Evolutionary conservation across 1,140 invertebrate genomes (phyloP).

Genomic region (Diorhabda sublineata): DNA sequence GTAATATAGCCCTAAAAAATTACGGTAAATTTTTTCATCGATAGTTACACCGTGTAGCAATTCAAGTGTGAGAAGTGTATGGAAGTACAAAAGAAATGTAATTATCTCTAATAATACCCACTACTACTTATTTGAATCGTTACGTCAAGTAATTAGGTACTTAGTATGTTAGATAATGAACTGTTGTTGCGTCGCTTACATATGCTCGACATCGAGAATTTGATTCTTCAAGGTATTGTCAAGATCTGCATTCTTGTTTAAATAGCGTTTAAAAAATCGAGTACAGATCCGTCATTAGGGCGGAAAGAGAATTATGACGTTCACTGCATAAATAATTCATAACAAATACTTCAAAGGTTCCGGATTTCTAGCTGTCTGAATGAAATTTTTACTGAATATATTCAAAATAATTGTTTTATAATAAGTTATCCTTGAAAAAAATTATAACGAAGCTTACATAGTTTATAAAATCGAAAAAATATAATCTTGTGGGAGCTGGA

Average conservation of each 20-base stretch:
- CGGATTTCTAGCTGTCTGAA: too few relatives aligned
- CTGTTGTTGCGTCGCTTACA: background rate
- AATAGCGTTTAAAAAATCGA: background rate
- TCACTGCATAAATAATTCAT: too few relatives aligned
- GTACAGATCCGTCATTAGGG: too few relatives aligned
- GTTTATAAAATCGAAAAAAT: too few relatives aligned
- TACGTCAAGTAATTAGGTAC: background rate
- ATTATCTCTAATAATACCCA: background rate
- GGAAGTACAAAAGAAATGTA: background rate
- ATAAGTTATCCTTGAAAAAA: too few relatives aligned
- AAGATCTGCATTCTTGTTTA: background rate
- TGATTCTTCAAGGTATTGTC: background rate
- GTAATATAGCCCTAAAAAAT: background rate
- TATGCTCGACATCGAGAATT: background rate
- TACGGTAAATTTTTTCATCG: background rate
- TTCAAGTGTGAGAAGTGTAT: background rate
- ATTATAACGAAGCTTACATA: too few relatives aligned
- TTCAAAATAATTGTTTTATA: too few relatives aligned
- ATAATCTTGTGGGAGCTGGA: too few relatives aligned
- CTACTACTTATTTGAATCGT: background rate
- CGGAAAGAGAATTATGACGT: too few relatives aligned
- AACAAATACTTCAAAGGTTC: too few relatives aligned
- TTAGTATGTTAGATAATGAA: background rate
- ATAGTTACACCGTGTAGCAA: background rate
- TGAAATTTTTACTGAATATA: too few relatives aligned